These are phyloP conservation scores for Strigamia transsilvanica DNA, from an alignment of 2,888 invertebrate genomes.

Conservation along the genomic window DNA sequence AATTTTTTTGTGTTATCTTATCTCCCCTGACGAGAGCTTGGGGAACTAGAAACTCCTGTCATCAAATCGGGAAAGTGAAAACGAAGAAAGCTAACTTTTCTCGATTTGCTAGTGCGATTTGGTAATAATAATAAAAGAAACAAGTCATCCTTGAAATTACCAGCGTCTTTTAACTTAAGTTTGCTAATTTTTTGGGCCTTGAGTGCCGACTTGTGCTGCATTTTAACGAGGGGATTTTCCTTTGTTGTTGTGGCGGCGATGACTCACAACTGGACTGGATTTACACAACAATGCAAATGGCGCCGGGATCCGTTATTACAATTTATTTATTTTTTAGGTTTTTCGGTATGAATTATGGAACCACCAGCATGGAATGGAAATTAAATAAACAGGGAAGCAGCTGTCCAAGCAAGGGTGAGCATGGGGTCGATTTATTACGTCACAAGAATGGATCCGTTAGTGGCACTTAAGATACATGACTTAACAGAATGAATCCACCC, in stretches of 20 bases:
- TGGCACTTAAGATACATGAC: constrained; percentile 20
- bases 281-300: neutral
- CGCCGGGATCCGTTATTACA: too few species aligned
- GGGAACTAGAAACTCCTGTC: neutral
- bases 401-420: constrained; percentile 20
- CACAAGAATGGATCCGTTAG: constrained; percentile 20
- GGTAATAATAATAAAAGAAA: neutral
- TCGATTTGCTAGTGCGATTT: neutral
- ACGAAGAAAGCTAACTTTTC: neutral
- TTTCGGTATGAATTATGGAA: neutral
- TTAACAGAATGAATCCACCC: constrained; percentile 20
- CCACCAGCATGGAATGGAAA: neutral
- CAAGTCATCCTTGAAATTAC: neutral
- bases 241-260: neutral
- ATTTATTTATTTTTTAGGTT: neutral
- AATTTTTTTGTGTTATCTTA: neutral
- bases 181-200: neutral
- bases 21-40: neutral
- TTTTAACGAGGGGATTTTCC: constrained; percentile 20
- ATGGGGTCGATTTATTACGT: constrained; percentile 12
- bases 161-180: neutral
- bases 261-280: neutral
- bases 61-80: neutral
- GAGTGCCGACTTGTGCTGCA: neutral
- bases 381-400: constrained; percentile 6